Conservation (phyloP, 2,113 vertebrate genomes). For the Cheilinus undulatus region DNA sequence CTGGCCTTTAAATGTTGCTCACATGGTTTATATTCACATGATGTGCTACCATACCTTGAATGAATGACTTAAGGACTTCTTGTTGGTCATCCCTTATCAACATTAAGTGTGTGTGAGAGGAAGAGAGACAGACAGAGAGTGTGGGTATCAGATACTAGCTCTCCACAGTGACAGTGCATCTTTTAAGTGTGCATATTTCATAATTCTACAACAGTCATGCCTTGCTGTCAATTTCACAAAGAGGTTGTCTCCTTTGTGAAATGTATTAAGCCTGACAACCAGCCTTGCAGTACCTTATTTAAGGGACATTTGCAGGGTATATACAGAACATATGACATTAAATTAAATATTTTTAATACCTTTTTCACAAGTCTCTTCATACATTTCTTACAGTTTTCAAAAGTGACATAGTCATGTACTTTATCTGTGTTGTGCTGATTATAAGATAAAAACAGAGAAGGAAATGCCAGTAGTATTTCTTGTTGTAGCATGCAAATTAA, state of each 20-base stretch:
- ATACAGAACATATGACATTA: too few species aligned
- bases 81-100: conserved; percentile 34
- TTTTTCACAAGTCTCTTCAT: too few species aligned
- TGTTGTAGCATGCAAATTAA: too few species aligned
- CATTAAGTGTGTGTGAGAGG: neutral
- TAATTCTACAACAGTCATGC: conserved; percentile 37
- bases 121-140: neutral
- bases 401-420: too few species aligned
- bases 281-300: too few species aligned
- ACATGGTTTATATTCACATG: conserved; percentile 78
- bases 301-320: too few species aligned
- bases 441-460: too few species aligned
- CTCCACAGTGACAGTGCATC: conserved; percentile 51
- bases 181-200: conserved; percentile 36
- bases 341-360: too few species aligned
- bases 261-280: conserved; percentile 26
- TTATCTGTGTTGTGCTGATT: too few species aligned
- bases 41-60: conserved; percentile 65
- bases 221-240: conserved; percentile 19
- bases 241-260: conserved; percentile 21
- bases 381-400: too few species aligned
- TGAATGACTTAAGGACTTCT: conserved; percentile 42
- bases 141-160: conserved; percentile 16
- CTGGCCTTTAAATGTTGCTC: conserved; percentile 74
- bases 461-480: too few species aligned